Conservation (phyloP, 1,140 invertebrate species). For the Macrocentrus cingulum region DNA sequence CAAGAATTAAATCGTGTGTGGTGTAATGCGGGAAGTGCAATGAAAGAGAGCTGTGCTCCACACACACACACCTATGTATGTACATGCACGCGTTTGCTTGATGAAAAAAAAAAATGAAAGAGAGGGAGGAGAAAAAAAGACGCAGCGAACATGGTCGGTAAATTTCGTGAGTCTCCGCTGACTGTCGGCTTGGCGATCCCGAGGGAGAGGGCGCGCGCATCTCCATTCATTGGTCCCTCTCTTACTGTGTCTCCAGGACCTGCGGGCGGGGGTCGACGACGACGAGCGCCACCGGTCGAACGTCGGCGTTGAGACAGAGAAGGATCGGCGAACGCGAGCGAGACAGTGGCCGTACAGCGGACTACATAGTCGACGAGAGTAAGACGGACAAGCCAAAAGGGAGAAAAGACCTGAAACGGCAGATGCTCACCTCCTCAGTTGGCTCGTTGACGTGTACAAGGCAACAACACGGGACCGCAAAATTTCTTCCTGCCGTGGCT, state of each 20-base stretch:
- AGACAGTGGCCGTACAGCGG: constrained; percentile 7
- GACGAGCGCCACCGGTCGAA: not conserved
- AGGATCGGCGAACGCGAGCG: not conserved
- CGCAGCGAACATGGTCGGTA: no score
- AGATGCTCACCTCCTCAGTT: constrained; percentile 39
- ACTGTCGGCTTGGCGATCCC: not conserved
- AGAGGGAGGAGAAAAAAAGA: no score
- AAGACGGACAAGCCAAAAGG: constrained; percentile 25
- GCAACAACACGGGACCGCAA: constrained; percentile 26
- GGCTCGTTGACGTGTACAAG: constrained; percentile 34
- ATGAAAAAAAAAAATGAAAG: no score
- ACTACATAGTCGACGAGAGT: constrained; percentile 10
- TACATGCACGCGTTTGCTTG: not conserved
- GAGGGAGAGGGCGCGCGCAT: not conserved
- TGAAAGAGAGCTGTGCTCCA: constrained; percentile 1
- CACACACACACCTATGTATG: not conserved
- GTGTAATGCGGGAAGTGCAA: constrained; percentile 25
- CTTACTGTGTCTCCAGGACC: not conserved
- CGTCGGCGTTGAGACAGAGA: constrained; percentile 2
- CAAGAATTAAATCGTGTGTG: constrained; percentile 22
- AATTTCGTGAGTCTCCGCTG: no score
- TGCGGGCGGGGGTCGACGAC: no score
- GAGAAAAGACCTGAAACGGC: constrained; percentile 33
- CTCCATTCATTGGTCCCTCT: constrained; percentile 7
- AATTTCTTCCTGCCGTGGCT: not conserved